A percentile compares a stretch with the other conserved stretches of the same genome.
phyloP scores from a whole-genome alignment of 2,888 invertebrate species.

The Callosobruchus maculatus region DNA sequence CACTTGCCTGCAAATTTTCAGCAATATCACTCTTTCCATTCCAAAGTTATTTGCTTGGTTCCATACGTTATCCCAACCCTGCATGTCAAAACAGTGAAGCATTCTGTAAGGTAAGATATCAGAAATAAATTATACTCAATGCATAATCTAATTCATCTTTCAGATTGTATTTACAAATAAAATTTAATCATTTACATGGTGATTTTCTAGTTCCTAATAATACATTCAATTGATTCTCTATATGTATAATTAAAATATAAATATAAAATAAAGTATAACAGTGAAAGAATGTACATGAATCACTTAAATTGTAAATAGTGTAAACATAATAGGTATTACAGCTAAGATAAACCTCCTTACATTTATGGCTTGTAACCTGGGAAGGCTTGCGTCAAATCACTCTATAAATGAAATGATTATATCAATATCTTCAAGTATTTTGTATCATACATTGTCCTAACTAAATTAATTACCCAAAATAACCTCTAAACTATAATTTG shows the following conservation, averaged over 20 bases:
- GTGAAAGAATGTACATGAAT: neutral
- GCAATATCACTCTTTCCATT: too few relatives aligned
- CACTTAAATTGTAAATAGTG: neutral
- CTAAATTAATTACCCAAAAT: too few relatives aligned
- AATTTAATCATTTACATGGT: neutral
- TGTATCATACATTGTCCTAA: too few relatives aligned
- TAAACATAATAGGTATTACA: neutral
- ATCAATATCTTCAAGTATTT: too few relatives aligned
- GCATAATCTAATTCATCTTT: neutral
- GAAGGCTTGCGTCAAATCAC: neutral
- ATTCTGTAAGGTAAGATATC: too few relatives aligned
- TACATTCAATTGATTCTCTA: neutral
- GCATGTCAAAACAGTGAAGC: too few relatives aligned
- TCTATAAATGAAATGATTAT: neutral
- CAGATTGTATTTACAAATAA: neutral
- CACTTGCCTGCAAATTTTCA: too few relatives aligned
- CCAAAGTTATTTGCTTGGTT: too few relatives aligned
- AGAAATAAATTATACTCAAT: neutral
- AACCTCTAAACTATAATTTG: too few relatives aligned
- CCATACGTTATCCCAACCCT: too few relatives aligned
- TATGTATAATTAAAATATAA: neutral
- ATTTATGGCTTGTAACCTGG: neutral
- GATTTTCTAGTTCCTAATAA: neutral
- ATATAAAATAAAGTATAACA: neutral
- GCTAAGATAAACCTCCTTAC: neutral